Base-by-base conservation (phyloP, 2,888 invertebrate species). In the Melolontha melolontha region DNA sequence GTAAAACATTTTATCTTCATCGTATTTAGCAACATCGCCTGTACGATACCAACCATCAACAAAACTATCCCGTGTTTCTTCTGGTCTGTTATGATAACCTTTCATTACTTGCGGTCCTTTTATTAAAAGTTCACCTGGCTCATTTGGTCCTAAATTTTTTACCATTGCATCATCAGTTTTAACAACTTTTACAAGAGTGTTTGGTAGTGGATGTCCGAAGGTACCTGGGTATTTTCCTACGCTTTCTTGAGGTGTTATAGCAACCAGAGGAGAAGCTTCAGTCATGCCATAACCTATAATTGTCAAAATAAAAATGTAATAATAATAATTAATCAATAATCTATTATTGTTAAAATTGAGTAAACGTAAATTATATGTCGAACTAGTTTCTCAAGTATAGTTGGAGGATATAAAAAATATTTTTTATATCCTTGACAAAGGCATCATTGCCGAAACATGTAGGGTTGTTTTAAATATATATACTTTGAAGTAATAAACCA, bases 41-140 rank as follows among this genome's bases (percentile, higher is more conserved):
- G 90, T 88, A 76, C 88, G 89, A 12, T 93, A 84, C 94, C 94
- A 95, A 5, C 91, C 92, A 41, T 90, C 86, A 67, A 86, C 85
- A 71, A 95, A 88, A 8, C 87, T 87, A 6, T 91, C 87, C 8
- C 85, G 83, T 7, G 91, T 95, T 1, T 92, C 93, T 78, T 91
- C 84, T 1, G 89, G 88, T 76, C 92, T 92, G 71, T 92, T 88
- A 70, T 88, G 87, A 79, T 96, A 96, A 0, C 93, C 92, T 69
- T 87, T 85, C 93, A 94, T 95, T 0, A 94, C 88, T 82, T 94
- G 93, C 0, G 94, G 93, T 0, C 95, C 94, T 68, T 88, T 87
- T 0, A 93, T 82, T 64, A 90, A 87, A 2, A 95, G 79, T 80
- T 96, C 95, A 0, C 95, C 95, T n/a, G 83, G 82, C 84, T 89